Base-by-base conservation (phyloP, 1,140 invertebrate species). In the Alviniconcha marisindica region DNA sequence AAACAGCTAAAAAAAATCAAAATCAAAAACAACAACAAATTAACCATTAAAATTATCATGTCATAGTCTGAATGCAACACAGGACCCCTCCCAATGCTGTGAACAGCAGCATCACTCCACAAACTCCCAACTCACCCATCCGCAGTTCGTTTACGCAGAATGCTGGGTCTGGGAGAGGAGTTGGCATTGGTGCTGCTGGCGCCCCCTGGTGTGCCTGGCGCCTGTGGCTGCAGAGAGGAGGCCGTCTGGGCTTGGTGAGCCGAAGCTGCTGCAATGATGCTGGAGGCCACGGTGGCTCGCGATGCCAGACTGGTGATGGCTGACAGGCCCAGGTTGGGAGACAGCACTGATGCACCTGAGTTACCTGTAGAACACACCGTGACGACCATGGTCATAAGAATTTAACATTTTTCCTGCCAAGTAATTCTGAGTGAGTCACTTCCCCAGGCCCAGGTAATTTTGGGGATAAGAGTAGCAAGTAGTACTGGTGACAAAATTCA, bases 141-240 rank as follows among this genome's bases (percentile, higher is more conserved):
- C 87, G 94, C 93, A 87, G 95, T 95, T 78, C 95, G 91, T 90
- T 96, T 96, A 81, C 95, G 92, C 36, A 96, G 91, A 89, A 96
- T 96, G 88, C 95, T 95, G 60, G 95, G 95, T 88, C 95, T 91
- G 5, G 95, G 95, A 51, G 95, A 96, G 33, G 95, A 94, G 85
- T 95, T 95, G 15, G 94, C 94, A 90, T 95, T 95, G 51, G 92
- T 89, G 28, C 83, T 80, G 4, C 86, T 81, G 10, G 51, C 12
- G 28, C 77, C 56, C 31, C 82, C 76, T n/a, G 79, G 78, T 14
- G 81, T 77, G 24, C 77, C 76, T 21, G 82, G 77, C n/a, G 36
- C 77, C 36, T 78, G 76, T 7, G 38, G 44, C n/a, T 78, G 82
- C 33, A 56, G 66, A n/a, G 3, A 36, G n/a, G 36, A 48, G 40